Conservation (phyloP, 2,797 vertebrate genomes). For the Crypturellus tataupa region DNA sequence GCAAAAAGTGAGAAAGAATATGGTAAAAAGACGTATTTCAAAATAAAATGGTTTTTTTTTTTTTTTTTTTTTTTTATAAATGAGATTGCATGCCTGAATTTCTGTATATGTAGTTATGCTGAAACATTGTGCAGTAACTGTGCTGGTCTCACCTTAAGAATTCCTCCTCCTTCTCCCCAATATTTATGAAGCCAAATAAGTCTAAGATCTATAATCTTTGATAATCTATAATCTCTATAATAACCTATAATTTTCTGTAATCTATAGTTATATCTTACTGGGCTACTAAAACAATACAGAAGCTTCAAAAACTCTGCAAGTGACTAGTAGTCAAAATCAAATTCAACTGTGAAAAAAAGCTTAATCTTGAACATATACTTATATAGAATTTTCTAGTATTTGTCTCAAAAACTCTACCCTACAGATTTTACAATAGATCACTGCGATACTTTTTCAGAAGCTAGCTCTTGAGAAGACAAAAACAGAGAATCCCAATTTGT, state of each 20-base stretch:
- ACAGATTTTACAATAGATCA: background rate
- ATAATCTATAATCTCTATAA: too few relatives aligned
- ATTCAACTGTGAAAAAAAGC: background rate
- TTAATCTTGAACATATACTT: background rate
- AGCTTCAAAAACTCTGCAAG: background rate
- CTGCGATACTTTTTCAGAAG: background rate
- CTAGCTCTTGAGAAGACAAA: background rate
- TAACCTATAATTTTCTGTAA: too few relatives aligned
- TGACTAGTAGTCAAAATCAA: background rate
- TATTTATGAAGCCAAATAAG: background rate
- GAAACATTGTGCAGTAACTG: background rate
- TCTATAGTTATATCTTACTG: background rate
- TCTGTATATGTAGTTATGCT: background rate
- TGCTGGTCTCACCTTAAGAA: background rate
- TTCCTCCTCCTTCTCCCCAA: background rate
- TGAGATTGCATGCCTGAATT: background rate
- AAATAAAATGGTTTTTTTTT: background rate
- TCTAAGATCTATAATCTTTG: background rate
- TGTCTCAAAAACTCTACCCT: background rate
- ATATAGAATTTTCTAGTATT: background rate
- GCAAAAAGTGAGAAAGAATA: background rate
- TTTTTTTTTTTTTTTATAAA: background rate
- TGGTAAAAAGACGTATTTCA: background rate
- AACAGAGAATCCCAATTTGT: background rate
- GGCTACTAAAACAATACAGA: background rate